phyloP scores from a whole-genome alignment of 2,113 vertebrate genomes.

The Chinchilla lanigera region DNA sequence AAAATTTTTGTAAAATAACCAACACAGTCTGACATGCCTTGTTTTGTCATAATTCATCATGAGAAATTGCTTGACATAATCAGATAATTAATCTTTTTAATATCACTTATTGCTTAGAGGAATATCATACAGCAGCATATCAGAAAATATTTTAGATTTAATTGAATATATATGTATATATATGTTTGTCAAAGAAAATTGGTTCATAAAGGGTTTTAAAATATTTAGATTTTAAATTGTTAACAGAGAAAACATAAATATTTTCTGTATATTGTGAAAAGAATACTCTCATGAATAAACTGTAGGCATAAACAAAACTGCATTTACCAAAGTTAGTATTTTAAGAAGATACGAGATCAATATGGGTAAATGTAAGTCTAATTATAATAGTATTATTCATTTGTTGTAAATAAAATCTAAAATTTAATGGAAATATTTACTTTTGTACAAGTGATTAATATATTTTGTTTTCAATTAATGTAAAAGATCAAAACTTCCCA shows the following conservation, averaged over 20 bases:
- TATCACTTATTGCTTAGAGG: neutral
- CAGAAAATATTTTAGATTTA: neutral
- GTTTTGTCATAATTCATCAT: neutral
- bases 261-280: neutral
- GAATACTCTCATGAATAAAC: neutral
- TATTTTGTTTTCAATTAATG: neutral
- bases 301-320: neutral
- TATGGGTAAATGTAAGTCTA: neutral
- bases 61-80: neutral
- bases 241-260: neutral
- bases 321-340: neutral
- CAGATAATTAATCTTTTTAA: constrained; percentile 26
- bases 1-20: neutral
- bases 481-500: neutral
- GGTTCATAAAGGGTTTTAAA: neutral
- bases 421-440: neutral
- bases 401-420: constrained; percentile 9
- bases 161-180: neutral
- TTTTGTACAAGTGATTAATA: neutral
- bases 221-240: neutral
- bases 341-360: neutral
- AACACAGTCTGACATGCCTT: neutral
- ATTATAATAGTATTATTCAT: neutral
- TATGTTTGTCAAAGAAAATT: neutral
- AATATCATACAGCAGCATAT: neutral